Evolutionary conservation across 30 jellyfish, hydroid and myxozoan genomes (phyloP).

Genomic region (Cassiopea xamachana): DNA sequence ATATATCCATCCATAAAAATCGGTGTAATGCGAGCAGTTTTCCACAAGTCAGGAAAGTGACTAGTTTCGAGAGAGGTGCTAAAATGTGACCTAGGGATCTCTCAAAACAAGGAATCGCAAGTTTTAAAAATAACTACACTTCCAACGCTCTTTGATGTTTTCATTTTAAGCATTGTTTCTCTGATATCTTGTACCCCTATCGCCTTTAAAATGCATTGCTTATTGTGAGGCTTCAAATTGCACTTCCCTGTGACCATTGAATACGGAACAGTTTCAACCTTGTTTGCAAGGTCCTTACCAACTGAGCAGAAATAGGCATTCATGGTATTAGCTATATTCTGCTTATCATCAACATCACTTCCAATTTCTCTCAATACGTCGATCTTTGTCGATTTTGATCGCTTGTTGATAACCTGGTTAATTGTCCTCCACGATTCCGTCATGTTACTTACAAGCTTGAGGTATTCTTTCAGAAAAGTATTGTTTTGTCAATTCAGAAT

Average conservation of each 20-base stretch:
- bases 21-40: background rate
- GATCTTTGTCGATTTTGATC: no score
- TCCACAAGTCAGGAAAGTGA: no score
- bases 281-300: constrained; percentile 48
- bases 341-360: background rate
- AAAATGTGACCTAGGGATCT: constrained; percentile 4
- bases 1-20: constrained; percentile 12
- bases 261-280: constrained; percentile 9
- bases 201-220: background rate
- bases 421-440: constrained; percentile 23
- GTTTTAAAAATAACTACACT: constrained; percentile 10
- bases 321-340: background rate
- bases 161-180: background rate
- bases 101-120: constrained; percentile 4
- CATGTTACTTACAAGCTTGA: background rate
- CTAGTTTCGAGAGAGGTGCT: constrained; percentile 26
- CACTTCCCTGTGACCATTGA: constrained; percentile 24
- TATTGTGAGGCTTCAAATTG: background rate
- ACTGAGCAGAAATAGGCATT: background rate
- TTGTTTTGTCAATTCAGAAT: constrained; percentile 7
- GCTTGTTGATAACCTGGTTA: background rate
- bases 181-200: background rate
- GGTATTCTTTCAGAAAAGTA: constrained; percentile 3
- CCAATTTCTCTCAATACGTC: constrained; percentile 5
- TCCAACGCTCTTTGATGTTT: constrained; percentile 6